Evolutionary conservation across 2,888 invertebrate species (phyloP).

Genomic region (Campopleginae sp.): DNA sequence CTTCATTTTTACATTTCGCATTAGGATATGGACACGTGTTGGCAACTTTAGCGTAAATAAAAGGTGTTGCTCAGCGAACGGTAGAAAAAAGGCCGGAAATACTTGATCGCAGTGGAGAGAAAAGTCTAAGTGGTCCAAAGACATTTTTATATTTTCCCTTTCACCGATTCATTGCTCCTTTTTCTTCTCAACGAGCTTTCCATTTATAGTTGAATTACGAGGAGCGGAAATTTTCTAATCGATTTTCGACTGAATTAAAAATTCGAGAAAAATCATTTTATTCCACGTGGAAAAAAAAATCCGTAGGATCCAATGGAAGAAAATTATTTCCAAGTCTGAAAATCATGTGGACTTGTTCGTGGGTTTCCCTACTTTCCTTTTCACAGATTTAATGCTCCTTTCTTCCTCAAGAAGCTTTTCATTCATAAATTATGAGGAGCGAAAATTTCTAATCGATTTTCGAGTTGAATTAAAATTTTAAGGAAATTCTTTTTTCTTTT

Average conservation of each 20-base stretch:
- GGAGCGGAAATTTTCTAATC: no score
- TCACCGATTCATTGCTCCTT: not conserved
- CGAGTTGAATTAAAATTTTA: no score
- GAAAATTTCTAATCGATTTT: no score
- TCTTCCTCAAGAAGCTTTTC: no score
- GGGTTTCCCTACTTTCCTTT: no score
- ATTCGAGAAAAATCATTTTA: no score
- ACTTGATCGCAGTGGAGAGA: not conserved
- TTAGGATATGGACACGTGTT: slow-evolving; percentile 61
- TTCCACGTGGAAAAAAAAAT: not conserved
- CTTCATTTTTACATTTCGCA: slow-evolving; percentile 65
- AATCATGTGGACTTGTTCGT: no score
- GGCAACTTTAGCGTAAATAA: slow-evolving; percentile 6
- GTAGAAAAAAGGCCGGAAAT: not conserved
- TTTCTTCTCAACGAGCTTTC: not conserved
- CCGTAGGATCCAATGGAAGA: not conserved
- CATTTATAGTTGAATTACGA: not conserved
- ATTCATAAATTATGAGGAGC: no score
- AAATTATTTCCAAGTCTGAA: not conserved
- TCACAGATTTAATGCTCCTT: no score
- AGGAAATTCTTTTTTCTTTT: no score
- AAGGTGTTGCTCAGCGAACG: not conserved
- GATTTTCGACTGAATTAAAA: no score
- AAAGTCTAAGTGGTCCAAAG: not conserved
- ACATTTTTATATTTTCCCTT: not conserved